These are phyloP conservation scores for Etheostoma perlongum DNA, from an alignment of 2,797 vertebrate genomes.

Conservation along the genomic window DNA sequence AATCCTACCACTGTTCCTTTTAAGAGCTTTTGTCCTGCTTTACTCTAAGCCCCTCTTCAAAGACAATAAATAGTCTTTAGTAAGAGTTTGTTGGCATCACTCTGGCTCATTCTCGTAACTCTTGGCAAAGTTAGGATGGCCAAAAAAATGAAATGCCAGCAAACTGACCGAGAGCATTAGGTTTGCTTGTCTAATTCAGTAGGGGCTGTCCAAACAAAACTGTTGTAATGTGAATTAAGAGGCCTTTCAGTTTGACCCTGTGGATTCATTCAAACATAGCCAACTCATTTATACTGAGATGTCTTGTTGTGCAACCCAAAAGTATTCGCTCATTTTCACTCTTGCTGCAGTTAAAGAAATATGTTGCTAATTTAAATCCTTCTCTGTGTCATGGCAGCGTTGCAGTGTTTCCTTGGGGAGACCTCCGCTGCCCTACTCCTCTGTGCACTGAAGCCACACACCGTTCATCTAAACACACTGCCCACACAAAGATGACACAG, in stretches of 20 bases:
- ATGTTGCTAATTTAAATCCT: no score
- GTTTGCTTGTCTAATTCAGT: conserved; percentile 55
- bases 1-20: conserved; percentile 68
- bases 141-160: conserved; percentile 36
- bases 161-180: conserved; percentile 18
- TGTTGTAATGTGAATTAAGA: conserved; percentile 49
- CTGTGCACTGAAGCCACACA: no score
- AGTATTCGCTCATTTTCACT: neutral
- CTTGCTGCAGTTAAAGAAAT: neutral
- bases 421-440: no score
- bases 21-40: conserved; percentile 75
- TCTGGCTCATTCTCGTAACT: conserved; percentile 50
- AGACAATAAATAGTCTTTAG: conserved; percentile 75
- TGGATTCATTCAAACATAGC: conserved; percentile 22
- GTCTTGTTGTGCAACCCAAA: neutral
- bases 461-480: no score
- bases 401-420: no score
- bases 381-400: no score
- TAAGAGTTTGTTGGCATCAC: conserved; percentile 53
- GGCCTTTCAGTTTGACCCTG: conserved; percentile 41
- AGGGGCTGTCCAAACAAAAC: conserved; percentile 63
- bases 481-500: no score
- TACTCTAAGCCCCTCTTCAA: conserved; percentile 71
- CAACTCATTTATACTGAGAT: conserved; percentile 13
- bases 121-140: conserved; percentile 33